Percentiles rank a stretch among this genome's conserved stretches.
These are phyloP conservation scores for Reticulitermes lucifugus DNA, from an alignment of 2,888 invertebrate species.

Conservation along the genomic window DNA sequence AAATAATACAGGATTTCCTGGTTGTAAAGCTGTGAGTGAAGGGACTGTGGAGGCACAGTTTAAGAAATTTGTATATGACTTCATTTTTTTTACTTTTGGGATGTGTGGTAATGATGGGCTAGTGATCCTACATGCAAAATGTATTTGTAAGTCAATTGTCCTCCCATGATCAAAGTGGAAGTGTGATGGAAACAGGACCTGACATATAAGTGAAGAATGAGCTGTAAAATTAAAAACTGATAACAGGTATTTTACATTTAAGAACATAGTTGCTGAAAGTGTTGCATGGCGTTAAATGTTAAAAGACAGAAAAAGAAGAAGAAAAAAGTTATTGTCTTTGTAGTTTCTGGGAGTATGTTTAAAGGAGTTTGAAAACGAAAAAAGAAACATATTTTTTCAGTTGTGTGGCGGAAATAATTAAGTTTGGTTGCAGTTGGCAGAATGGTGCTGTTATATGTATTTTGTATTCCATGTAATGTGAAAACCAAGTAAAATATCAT, in stretches of 20 bases:
- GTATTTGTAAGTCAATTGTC: slow-evolving; percentile 3
- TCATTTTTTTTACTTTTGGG: background rate
- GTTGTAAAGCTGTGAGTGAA: background rate
- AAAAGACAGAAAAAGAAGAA: background rate
- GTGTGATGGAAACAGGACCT: background rate
- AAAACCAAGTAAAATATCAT: slow-evolving; percentile 4
- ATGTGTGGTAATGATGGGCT: background rate
- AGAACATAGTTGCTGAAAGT: slow-evolving; percentile 7
- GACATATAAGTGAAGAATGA: background rate
- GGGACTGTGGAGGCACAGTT: background rate
- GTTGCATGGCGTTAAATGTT: slow-evolving; percentile 4
- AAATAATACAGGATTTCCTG: background rate
- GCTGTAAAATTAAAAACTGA: background rate
- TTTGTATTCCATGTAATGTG: slow-evolving; percentile 35
- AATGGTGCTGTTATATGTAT: slow-evolving; percentile 41
- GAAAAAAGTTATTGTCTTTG: background rate
- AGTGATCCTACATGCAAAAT: background rate
- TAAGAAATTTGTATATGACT: background rate
- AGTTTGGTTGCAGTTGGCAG: slow-evolving; percentile 35
- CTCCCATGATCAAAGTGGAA: background rate
- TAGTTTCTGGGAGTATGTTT: slow-evolving; percentile 17
- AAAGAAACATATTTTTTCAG: background rate
- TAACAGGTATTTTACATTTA: background rate
- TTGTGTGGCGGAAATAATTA: slow-evolving; percentile 18
- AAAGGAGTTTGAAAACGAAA: background rate